Conservation (phyloP, 2,113 vertebrate species). For the Grammomys surdaster region DNA sequence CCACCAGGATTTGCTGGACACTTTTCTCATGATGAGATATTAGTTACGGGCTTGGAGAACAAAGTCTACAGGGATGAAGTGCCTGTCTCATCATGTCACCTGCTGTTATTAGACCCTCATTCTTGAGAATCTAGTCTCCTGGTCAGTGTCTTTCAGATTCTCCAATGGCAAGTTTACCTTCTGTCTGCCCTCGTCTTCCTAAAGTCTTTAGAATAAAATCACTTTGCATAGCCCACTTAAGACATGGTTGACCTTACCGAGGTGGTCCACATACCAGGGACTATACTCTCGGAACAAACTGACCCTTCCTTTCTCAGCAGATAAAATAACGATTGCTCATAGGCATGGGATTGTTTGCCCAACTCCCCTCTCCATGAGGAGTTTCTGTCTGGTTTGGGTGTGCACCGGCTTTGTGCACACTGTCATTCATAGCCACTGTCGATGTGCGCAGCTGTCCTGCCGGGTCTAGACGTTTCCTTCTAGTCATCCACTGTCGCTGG, state of each 20-base stretch:
- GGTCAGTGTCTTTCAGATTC: background rate
- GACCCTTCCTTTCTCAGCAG: background rate
- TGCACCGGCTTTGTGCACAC: background rate
- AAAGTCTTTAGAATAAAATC: constrained; percentile 30
- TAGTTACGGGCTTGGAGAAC: background rate
- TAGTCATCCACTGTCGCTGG: background rate
- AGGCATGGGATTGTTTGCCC: background rate
- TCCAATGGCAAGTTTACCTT: background rate
- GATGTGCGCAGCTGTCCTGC: background rate
- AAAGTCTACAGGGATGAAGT: background rate
- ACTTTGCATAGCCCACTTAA: background rate
- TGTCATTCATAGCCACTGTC: background rate
- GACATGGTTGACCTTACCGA: background rate
- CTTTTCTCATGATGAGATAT: background rate
- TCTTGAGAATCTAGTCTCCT: background rate
- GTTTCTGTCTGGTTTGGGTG: background rate
- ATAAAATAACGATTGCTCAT: background rate
- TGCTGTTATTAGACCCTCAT: background rate
- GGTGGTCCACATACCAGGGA: background rate
- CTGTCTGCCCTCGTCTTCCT: background rate
- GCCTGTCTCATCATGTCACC: background rate
- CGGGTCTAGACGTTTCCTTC: background rate
- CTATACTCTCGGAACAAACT: too few species aligned
- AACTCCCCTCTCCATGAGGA: background rate
- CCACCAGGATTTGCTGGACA: background rate